Base-by-base conservation (phyloP, 2,113 vertebrate genomes). In the Seriola rivoliana region DNA sequence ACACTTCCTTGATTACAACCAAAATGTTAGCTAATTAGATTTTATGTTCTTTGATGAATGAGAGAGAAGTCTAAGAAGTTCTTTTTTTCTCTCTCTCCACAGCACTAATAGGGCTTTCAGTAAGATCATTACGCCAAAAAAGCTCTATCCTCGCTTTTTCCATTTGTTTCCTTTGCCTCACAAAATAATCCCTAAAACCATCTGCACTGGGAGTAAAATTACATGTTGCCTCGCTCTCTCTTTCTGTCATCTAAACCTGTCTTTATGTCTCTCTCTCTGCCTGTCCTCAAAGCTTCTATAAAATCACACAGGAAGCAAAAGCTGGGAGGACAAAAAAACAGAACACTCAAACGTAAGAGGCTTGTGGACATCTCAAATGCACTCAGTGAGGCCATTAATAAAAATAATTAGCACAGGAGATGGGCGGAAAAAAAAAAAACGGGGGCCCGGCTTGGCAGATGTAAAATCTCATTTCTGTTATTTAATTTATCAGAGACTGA, bases 381-480 rank as follows among this genome's bases (percentile, higher is more conserved):
- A 91, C 91, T 91, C 89, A 88, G 88, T 90, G 85, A 92, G 73
- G 89, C 87, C 93, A 94, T 92, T 93, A 93, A 94, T 94, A 93
- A 92, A 93, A 91, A 92, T 91, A 93, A 93, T 93, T 93, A 93
- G 91, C 89, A n/a, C 36, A 81, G 89, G 87, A 86, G 92, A 91
- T 90, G 92, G 92, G 74, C 8, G 78, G 82, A 8, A 42, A 82
- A 85, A 87, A 17, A 17, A 50, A 82, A 80, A 85, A 78, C 62
- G 23, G 72, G 55, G 91, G 85, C 80, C 74, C 11, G 3, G 90
- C 84, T 85, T 88, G 90, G 91, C 91, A 92, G 92, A 93, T 93
- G 89, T 85, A 90, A 93, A 93, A 93, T 94, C 91, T 93, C 88
- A 93, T 93, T 92, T 93, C 88, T 89, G 84, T 92, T 92, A 93